Base-by-base conservation (phyloP, 23 tunicate species). In the Aplidium turbinatum region DNA sequence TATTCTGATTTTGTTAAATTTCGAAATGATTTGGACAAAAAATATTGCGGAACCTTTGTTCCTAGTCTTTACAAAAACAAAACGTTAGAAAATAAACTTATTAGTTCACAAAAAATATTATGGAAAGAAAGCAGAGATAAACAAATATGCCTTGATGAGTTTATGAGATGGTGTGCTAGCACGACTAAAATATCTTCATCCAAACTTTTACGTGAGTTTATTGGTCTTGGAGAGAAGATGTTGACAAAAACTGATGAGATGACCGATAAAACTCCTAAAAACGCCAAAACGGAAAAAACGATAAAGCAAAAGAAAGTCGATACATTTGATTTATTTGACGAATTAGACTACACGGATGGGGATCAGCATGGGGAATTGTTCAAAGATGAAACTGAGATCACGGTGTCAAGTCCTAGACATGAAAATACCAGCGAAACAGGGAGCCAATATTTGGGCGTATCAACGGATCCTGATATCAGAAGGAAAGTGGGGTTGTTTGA, bases 101-200 rank as follows among this genome's bases (percentile, higher is more conserved):
- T 56, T 1, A 50, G 39, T 7, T 32, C 65, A 25, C 18, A 36
- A 33, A 67, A 56, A 54, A 30, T 58, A 2, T 13, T 1, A 33
- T 30, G 74, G 69, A 48, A 35, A 47, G 75, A 65, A n/a, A 64
- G 82, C 38, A 66, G 58, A 47, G 40, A 46, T 2, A 57, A 79
- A 21, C 70, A 72, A 56, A 36, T 48, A 0, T 58, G 47, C 21
- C 35, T 73, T 22, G 94, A 80, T 34, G 73, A 64, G 3, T 80
- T 87, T 33, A 31, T 87, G 71, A 60, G 63, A 25, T 87, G 78
- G 84, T 87, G 86, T 29, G 85, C 94, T 3, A 51, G 47, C 0
- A 56, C 63, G 26, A 33, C 68, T 20, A 79, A 87, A 56, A 80
- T 87, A 26, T 76, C 80, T 9, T 30, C 57, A 19, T 87, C 94